Percentiles rank a stretch among this genome's conserved stretches.
These are phyloP conservation scores for Furcifer pardalis DNA, from an alignment of 2,797 vertebrate genomes.

Conservation along the genomic window DNA sequence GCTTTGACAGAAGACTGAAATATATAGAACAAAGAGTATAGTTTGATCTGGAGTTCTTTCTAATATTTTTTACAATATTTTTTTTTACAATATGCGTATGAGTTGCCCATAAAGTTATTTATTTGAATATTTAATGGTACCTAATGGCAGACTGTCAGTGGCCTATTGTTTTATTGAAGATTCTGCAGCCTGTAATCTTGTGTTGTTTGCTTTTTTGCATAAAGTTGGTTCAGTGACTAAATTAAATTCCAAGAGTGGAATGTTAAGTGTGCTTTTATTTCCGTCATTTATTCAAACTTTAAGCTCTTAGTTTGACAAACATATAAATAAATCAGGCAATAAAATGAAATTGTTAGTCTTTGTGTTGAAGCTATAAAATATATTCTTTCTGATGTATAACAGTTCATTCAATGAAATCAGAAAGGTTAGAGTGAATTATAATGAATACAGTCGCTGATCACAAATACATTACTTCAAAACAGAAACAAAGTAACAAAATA, in stretches of 20 bases:
- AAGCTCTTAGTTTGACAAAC: conserved; percentile 22
- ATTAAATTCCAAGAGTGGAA: conserved; percentile 34
- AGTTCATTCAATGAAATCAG: neutral
- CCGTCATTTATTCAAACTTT: neutral
- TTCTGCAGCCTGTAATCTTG: conserved; percentile 43
- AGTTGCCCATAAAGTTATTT: conserved; percentile 54
- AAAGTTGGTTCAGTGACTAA: conserved; percentile 58
- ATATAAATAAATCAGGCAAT: conserved; percentile 16
- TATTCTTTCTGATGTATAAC: neutral
- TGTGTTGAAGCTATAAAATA: neutral
- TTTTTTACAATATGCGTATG: neutral
- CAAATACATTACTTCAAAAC: no score
- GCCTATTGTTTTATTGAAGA: conserved; percentile 59
- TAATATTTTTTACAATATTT: conserved; percentile 15
- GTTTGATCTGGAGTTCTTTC: conserved; percentile 31
- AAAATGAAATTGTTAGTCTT: conserved; percentile 11
- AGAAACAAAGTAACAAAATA: no score
- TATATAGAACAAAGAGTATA: conserved; percentile 21
- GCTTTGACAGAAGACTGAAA: conserved; percentile 30
- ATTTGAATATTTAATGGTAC: conserved; percentile 65
- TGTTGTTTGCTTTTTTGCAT: conserved; percentile 36
- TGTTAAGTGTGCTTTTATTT: conserved; percentile 46
- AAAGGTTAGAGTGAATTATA: neutral
- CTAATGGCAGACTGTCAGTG: conserved; percentile 28
- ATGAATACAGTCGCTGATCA: no score